Conservation (phyloP, 1,140 invertebrate species). For the Drosophila subpulchrella region DNA sequence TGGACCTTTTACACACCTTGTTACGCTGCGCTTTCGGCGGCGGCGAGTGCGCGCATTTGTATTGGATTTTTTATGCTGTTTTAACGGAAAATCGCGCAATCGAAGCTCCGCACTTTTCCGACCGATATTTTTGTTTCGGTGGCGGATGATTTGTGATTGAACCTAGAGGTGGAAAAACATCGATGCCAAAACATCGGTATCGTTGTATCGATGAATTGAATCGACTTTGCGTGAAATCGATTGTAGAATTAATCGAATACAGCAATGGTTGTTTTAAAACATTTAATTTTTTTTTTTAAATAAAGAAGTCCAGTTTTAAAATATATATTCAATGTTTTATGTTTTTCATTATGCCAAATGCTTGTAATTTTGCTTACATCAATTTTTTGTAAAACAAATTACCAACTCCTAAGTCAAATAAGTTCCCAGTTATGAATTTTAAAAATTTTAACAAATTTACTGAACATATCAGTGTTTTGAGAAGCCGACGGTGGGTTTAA, state of each 20-base stretch:
- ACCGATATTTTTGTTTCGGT: no score
- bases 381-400: no score
- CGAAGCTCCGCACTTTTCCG: conserved; percentile 41
- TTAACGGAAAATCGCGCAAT: conserved; percentile 10
- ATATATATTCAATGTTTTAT: no score
- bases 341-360: no score
- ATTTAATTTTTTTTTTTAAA: no score
- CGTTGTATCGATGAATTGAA: neutral
- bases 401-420: no score
- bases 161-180: neutral
- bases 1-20: conserved; percentile 32
- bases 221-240: neutral
- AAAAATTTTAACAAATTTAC: no score
- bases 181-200: neutral
- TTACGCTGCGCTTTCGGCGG: conserved; percentile 6
- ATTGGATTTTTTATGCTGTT: conserved; percentile 31
- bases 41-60: conserved; percentile 26
- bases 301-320: no score
- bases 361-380: no score
- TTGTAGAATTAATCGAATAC: neutral
- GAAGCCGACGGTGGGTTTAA: no score
- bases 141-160: conserved; percentile 13
- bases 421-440: no score
- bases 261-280: no score
- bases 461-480: neutral